Evolutionary conservation across 1,140 invertebrate genomes (phyloP).

Genomic region (Drosophila equinoxialis): DNA sequence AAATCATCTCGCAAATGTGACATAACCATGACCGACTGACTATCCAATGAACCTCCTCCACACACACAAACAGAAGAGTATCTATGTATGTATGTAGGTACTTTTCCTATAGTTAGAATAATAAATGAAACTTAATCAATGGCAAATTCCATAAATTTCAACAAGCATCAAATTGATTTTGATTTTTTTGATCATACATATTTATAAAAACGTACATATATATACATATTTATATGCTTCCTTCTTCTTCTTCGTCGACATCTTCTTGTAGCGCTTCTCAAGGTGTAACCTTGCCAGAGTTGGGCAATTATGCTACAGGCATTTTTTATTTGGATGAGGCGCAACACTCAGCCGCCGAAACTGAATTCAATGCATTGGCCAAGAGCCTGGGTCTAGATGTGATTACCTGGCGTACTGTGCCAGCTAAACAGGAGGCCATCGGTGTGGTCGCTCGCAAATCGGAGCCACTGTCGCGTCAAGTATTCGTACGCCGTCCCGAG

Average conservation of each 20-base stretch:
- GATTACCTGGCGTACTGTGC: constrained; percentile 95
- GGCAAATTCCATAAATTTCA: background rate
- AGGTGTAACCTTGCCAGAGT: constrained; percentile 91
- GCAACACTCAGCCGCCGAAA: constrained; percentile 91
- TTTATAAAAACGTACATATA: no score
- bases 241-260: background rate
- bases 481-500: constrained; percentile 88
- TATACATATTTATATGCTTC: no score
- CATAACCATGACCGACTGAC: constrained; percentile 12
- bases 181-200: background rate
- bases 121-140: background rate
- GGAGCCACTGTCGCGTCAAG: constrained; percentile 98
- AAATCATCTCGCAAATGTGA: constrained; percentile 10
- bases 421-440: constrained; percentile 92
- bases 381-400: constrained; percentile 91
- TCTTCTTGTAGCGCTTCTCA: constrained; percentile 85
- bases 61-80: background rate
- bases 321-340: constrained; percentile 96
- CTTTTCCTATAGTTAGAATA: background rate
- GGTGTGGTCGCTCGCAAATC: constrained; percentile 95
- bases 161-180: background rate
- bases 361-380: constrained; percentile 91
- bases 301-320: constrained; percentile 97
- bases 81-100: background rate
- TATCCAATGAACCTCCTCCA: background rate